Percentiles rank a stretch among this genome's conserved stretches.
Conservation (phyloP, 2,113 vertebrate species). For the Bubo scandiacus region DNA sequence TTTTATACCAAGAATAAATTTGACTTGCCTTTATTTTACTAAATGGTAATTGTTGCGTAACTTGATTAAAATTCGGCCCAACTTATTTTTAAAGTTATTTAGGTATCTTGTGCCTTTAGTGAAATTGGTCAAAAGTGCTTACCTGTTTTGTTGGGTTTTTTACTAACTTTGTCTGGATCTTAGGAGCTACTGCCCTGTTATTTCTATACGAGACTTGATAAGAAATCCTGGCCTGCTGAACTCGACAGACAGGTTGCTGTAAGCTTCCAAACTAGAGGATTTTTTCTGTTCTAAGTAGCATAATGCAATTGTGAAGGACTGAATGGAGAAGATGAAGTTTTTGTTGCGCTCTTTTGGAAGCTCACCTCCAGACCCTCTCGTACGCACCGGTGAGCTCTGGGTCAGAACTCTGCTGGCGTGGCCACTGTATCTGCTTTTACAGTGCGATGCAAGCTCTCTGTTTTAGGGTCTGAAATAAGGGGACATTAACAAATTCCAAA, state of each 20-base stretch:
- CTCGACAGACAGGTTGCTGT: not conserved
- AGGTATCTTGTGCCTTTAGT: not conserved
- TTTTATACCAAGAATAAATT: constrained; percentile 59
- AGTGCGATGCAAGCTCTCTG: not conserved
- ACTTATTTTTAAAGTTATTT: not conserved
- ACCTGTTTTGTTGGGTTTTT: not conserved
- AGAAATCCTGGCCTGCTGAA: not conserved
- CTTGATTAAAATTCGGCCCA: not conserved
- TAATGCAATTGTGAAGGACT: too few relatives aligned
- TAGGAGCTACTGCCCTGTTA: not conserved
- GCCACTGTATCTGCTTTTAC: fast-evolving
- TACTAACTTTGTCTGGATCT: not conserved
- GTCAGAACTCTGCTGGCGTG: not conserved
- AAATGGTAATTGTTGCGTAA: not conserved
- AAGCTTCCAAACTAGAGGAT: not conserved
- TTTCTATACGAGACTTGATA: not conserved
- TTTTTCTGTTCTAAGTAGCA: not conserved
- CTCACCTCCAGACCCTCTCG: not conserved
- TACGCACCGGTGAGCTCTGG: not conserved
- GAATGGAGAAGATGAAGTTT: not conserved
- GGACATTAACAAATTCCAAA: not conserved
- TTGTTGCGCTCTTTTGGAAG: not conserved
- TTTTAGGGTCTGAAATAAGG: not conserved
- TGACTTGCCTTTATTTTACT: constrained; percentile 21
- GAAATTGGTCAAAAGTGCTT: not conserved